Evolutionary conservation across 2,888 invertebrate species (phyloP).

Genomic region (Coelogynopora nodosa): DNA sequence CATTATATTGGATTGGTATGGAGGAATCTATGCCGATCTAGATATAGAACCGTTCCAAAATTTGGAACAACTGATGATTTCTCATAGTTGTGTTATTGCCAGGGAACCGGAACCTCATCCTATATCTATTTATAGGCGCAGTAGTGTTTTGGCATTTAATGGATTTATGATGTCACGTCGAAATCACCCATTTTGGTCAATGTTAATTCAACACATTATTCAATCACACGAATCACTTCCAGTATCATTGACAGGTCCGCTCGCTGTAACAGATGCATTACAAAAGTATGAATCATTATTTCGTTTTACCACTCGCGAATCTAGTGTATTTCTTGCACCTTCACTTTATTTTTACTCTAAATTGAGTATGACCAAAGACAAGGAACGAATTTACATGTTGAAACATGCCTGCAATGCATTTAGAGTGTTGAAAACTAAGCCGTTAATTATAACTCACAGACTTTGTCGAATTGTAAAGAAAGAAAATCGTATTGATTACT

Average conservation of each 20-base stretch:
- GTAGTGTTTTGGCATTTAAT: background rate
- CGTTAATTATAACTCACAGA: no score
- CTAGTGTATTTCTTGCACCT: background rate
- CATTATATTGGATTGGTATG: background rate
- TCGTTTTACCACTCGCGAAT: background rate
- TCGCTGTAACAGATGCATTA: background rate
- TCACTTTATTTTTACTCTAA: background rate
- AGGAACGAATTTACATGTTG: no score
- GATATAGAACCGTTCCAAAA: background rate
- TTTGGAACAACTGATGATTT: background rate
- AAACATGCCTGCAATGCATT: no score
- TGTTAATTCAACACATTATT: background rate
- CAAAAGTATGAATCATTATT: background rate
- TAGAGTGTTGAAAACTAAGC: no score
- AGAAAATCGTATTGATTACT: no score
- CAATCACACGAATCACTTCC: background rate
- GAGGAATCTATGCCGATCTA: background rate
- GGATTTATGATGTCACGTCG: background rate
- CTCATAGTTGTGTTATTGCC: background rate
- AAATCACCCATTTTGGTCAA: background rate
- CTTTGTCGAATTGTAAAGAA: no score
- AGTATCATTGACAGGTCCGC: background rate
- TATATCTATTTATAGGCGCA: background rate
- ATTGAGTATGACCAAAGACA: no score
- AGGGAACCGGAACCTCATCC: background rate